A percentile compares a stretch with the other conserved stretches of the same genome.
Evolutionary conservation across 2,888 invertebrate genomes (phyloP).

Genomic region (Shargacucullia verbasci): DNA sequence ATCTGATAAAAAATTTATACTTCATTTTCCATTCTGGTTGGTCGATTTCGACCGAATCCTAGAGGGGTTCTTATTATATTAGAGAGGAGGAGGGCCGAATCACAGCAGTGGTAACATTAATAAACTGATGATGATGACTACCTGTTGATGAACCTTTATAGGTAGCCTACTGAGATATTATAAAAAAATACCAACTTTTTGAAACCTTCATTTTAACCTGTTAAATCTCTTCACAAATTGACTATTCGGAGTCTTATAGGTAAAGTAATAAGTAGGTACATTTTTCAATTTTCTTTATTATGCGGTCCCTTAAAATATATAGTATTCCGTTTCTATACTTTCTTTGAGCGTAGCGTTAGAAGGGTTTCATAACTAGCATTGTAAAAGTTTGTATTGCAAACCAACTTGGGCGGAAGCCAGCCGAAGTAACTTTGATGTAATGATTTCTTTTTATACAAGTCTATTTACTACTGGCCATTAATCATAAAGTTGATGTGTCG

Average conservation of each 20-base stretch:
- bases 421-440: conserved; percentile 45
- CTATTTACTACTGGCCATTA: conserved; percentile 31
- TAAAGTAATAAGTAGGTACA: conserved; percentile 33
- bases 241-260: conserved; percentile 25
- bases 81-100: too few species aligned
- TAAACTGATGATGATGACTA: too few species aligned
- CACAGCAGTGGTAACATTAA: too few species aligned
- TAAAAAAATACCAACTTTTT: too few species aligned
- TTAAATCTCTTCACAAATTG: conserved; percentile 13
- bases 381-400: conserved; percentile 42
- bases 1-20: too few species aligned
- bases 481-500: conserved; percentile 49
- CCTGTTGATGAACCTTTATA: too few species aligned
- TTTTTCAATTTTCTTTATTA: too few species aligned
- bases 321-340: conserved; percentile 30
- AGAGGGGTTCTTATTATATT: too few species aligned
- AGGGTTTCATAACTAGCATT: conserved; percentile 41
- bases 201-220: conserved; percentile 3
- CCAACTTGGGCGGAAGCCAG: conserved; percentile 54
- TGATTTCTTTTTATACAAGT: conserved; percentile 40
- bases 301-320: conserved; percentile 18
- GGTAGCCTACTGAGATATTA: too few species aligned
- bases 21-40: too few species aligned
- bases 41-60: too few species aligned
- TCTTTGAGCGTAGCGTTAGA: conserved; percentile 20